Percentiles rank a stretch among this genome's conserved stretches.
Conservation (phyloP, 2,797 vertebrate species). For the Muraenolepis orangiensis region DNA sequence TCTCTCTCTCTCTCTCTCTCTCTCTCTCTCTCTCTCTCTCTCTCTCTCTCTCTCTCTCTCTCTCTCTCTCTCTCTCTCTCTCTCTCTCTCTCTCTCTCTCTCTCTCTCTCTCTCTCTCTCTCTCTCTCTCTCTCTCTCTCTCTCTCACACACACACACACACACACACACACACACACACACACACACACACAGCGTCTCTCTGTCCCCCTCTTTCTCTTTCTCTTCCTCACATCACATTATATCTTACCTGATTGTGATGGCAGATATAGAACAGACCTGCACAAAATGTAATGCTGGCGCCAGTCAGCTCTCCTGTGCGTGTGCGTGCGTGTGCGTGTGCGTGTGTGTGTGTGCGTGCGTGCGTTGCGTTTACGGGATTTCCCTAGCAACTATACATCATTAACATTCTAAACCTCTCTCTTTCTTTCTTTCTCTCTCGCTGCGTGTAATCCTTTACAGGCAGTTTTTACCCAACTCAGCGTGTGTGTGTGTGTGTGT, state of each 20-base stretch:
- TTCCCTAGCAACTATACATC: neutral
- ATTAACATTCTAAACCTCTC: neutral
- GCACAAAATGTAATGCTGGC: neutral
- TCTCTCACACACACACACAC: too few relatives aligned
- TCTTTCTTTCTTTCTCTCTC: neutral
- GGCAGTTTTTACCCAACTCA: neutral
- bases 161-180: too few relatives aligned
- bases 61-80: constrained; percentile 2
- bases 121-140: neutral
- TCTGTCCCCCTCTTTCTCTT: neutral
- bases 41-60: neutral
- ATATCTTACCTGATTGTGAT: neutral
- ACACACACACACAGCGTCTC: constrained; percentile 1
- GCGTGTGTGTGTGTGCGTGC: too few relatives aligned
- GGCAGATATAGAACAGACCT: neutral
- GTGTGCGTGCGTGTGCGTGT: too few relatives aligned
- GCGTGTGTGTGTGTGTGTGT: neutral
- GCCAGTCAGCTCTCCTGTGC: neutral
- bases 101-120: constrained; percentile 3
- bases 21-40: neutral
- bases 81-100: neutral
- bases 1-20: neutral
- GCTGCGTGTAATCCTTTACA: neutral
- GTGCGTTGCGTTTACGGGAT: neutral
- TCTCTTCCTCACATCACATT: neutral